Conservation (phyloP, 2,888 invertebrate genomes). For the Epistrophe eligans region DNA sequence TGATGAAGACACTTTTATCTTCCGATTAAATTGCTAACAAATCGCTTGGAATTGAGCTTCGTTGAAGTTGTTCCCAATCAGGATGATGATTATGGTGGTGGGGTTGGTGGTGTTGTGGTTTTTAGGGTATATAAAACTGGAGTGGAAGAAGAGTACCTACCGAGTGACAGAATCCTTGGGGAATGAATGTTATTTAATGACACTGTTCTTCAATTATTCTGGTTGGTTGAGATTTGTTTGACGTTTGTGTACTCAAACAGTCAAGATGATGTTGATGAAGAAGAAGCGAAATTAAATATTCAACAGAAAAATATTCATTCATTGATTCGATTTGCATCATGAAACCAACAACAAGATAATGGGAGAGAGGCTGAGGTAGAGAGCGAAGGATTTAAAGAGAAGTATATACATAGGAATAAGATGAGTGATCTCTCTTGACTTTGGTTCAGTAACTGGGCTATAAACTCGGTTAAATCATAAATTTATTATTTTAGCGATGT, state of each 20-base stretch:
- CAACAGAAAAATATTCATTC: conserved; percentile 55
- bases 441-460: conserved; percentile 58
- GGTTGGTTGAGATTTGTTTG: conserved; percentile 67
- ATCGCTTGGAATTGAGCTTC: conserved; percentile 70
- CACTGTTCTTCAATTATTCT: conserved; percentile 73
- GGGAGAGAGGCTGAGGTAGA: not conserved
- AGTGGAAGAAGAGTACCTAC: conserved; percentile 13
- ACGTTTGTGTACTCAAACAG: conserved; percentile 36
- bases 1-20: conserved; percentile 55
- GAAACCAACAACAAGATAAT: not conserved
- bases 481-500: conserved; percentile 34
- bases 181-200: conserved; percentile 67
- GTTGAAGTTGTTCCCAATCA: conserved; percentile 60
- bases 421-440: conserved; percentile 61
- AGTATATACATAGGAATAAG: too few species aligned
- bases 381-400: not conserved
- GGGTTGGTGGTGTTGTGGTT: not conserved
- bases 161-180: conserved; percentile 49
- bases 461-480: conserved; percentile 37
- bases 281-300: conserved; percentile 27
- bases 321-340: conserved; percentile 48
- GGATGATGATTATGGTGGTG: not conserved
- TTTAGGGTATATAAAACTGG: conserved; percentile 13
- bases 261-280: conserved; percentile 25
- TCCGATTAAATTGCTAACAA: conserved; percentile 72